phyloP scores from a whole-genome alignment of 2,797 vertebrate genomes.

The Diceros bicornis region DNA sequence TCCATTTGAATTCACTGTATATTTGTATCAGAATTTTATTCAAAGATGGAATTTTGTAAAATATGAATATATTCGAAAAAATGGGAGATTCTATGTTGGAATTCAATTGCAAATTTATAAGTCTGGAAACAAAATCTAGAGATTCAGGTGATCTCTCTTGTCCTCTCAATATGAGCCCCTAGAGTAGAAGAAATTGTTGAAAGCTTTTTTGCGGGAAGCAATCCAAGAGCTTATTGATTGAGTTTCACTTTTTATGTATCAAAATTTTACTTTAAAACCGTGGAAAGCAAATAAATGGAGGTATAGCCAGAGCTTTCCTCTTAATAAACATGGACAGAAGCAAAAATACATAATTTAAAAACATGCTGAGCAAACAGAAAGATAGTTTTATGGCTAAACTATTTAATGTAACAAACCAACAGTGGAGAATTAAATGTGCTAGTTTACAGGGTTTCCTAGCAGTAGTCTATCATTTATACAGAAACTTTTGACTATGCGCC shows the following conservation, averaged over 20 bases:
- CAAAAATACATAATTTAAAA: slow-evolving; percentile 59
- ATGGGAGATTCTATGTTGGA: not conserved
- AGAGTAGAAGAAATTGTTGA: not conserved
- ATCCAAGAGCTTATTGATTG: slow-evolving; percentile 58
- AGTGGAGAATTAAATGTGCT: slow-evolving; percentile 10
- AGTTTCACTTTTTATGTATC: slow-evolving; percentile 63
- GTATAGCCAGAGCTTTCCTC: slow-evolving; percentile 30
- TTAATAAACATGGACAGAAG: slow-evolving; percentile 62
- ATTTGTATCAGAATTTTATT: slow-evolving; percentile 25
- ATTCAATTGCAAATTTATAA: slow-evolving; percentile 24
- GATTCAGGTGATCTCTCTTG: not conserved
- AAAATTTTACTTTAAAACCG: slow-evolving; percentile 64
- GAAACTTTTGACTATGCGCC: not conserved
- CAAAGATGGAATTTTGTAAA: slow-evolving; percentile 33
- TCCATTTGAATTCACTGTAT: not conserved
- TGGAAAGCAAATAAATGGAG: slow-evolving; percentile 44
- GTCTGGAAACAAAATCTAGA: slow-evolving; percentile 42
- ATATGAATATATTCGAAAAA: not conserved
- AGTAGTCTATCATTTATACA: slow-evolving; percentile 5
- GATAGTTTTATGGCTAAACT: slow-evolving; percentile 37
- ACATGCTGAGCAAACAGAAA: slow-evolving; percentile 47
- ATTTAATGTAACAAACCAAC: slow-evolving; percentile 38
- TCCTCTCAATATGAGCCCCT: slow-evolving; percentile 12
- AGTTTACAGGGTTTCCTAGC: not conserved
- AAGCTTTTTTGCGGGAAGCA: slow-evolving; percentile 47